A percentile compares a stretch with the other conserved stretches of the same genome.
phyloP scores from a whole-genome alignment of 2,113 vertebrate species.

The Indicator indicator region DNA sequence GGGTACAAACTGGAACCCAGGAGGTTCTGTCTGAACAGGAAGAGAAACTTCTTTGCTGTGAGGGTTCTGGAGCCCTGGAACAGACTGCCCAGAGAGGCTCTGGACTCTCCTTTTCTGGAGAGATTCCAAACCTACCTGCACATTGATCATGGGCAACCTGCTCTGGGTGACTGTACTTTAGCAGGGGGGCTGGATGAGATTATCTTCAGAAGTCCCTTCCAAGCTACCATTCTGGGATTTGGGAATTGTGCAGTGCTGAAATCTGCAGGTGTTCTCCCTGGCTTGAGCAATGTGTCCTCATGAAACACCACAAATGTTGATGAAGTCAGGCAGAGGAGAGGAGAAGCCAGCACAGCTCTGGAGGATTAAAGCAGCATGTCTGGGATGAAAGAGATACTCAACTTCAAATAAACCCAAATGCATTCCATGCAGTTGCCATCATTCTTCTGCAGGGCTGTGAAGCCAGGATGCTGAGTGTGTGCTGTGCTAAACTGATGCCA shows the following conservation, averaged over 20 bases:
- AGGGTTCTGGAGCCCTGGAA: no score
- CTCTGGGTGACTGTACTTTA: no score
- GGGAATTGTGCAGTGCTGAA: not conserved
- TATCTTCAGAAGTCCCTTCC: no score
- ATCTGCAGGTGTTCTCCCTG: accelerated
- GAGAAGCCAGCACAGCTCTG: not conserved
- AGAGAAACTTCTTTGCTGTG: no score
- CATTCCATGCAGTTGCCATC: accelerated
- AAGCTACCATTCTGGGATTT: no score
- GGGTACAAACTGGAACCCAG: no score
- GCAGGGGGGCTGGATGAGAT: no score
- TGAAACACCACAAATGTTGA: accelerated
- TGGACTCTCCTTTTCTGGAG: no score
- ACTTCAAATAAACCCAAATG: not conserved
- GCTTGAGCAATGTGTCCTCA: not conserved
- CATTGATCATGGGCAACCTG: no score
- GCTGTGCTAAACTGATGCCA: not conserved
- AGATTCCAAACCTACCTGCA: no score
- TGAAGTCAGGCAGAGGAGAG: not conserved
- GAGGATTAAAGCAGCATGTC: not conserved
- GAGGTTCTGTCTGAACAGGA: no score
- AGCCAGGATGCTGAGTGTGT: accelerated
- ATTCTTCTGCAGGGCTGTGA: not conserved
- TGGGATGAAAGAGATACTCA: not conserved
- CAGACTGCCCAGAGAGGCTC: no score